Base-by-base conservation (phyloP, 2,797 vertebrate species). In the Mormyrops boulengeri region DNA sequence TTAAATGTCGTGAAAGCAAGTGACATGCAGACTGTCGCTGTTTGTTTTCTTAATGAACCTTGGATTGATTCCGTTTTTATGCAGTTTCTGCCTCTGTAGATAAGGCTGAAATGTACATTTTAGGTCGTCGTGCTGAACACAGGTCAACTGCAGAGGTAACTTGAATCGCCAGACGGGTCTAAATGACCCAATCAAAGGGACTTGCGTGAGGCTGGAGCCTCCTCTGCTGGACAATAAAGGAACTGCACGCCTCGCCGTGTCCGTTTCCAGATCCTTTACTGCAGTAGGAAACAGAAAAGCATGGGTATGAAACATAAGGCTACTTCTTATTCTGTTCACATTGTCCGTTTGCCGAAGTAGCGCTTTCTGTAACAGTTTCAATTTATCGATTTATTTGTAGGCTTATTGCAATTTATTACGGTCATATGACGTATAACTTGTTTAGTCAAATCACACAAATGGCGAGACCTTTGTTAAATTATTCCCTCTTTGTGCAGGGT, bases 11-110 rank as follows among this genome's bases (percentile, higher is more conserved):
- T 7, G 69, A 26, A 17, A 53, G 62, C n/a, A 57, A 66, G 22
- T 88, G 22, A 34, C 66, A 88, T 26, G 57, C 41, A 44, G n/a
- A n/a, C 53, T 52, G 9, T 30, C 55, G 41, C 30, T 85, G 19
- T 80, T 49, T 38, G 47, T 89, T 30, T 44, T 52, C 19, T 80
- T 60, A 60, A 90, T 84, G 73, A 52, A 87, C 60, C 49, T 73
- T 77, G 12, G 38, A 87, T 60, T 60, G 86, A 90, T 88, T 62
- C 49, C 11, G 57, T 38, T 86, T 87, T 30, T 6, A 22, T 11
- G 30, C 62, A 38, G 14, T 73, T n/a, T 17, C 30, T 50, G 88
- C 9, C 22, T 50, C 82, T 34, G 55, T 66, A 22, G 22, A 66
- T 85, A 57, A 60, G 53, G n/a, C 19, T 19, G 38, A 19, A 9